Evolutionary conservation across 2,797 vertebrate species (phyloP).

Genomic region (Coracias cyanogaster): DNA sequence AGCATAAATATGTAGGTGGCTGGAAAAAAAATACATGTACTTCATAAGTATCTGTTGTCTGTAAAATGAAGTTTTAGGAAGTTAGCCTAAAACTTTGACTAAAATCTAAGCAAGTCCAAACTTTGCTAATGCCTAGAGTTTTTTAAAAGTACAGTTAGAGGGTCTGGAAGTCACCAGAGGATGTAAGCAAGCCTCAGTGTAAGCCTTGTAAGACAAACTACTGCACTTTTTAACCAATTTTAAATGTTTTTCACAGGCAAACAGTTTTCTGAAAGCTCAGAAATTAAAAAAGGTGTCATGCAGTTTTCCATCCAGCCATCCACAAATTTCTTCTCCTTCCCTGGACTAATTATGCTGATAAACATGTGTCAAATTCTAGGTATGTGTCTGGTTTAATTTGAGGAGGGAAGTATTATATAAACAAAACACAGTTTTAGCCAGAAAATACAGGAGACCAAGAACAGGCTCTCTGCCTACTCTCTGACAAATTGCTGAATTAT

Average conservation of each 20-base stretch:
- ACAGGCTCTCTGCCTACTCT: background rate
- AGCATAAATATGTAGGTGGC: background rate
- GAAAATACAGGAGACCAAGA: background rate
- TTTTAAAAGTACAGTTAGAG: background rate
- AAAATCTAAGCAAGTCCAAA: slow-evolving; percentile 3
- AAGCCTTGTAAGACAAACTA: background rate
- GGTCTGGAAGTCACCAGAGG: background rate
- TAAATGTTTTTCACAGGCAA: background rate
- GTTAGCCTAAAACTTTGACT: background rate
- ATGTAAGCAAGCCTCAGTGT: background rate
- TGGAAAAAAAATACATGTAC: background rate
- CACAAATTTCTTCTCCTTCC: background rate
- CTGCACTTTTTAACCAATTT: background rate
- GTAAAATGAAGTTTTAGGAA: slow-evolving; percentile 15
- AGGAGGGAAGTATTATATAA: background rate
- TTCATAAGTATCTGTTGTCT: background rate
- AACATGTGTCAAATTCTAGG: background rate
- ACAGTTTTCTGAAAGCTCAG: background rate
- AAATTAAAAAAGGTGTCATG: slow-evolving; percentile 10
- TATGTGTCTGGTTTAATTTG: slow-evolving; percentile 5
- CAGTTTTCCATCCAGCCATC: background rate
- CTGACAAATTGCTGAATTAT: background rate
- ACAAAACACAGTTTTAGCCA: background rate
- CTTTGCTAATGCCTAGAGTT: background rate
- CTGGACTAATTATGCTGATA: background rate